A percentile compares a stretch with the other conserved stretches of the same genome.
Conservation (phyloP, 2,797 vertebrate genomes). For the Microhierax caerulescens region DNA sequence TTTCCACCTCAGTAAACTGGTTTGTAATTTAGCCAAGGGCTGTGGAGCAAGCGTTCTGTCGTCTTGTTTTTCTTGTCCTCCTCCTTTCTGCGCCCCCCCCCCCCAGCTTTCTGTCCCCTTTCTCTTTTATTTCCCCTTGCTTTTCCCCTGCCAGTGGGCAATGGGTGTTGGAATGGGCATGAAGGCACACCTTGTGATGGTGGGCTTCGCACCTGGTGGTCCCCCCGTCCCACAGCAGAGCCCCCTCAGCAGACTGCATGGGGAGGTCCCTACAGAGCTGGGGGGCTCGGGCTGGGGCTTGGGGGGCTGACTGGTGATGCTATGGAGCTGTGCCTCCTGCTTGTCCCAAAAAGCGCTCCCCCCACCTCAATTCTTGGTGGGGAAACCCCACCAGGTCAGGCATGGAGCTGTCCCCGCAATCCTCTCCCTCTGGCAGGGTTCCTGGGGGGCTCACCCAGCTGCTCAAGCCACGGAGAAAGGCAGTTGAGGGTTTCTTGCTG, state of each 20-base stretch:
- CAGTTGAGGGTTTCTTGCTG: rapidly evolving
- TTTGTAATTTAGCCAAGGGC: constrained; percentile 59
- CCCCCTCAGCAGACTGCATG: rapidly evolving
- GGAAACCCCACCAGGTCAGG: rapidly evolving
- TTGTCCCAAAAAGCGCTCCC: not conserved
- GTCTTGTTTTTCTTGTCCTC: not conserved
- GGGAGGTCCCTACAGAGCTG: not conserved
- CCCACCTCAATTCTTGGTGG: rapidly evolving
- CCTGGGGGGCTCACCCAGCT: not conserved
- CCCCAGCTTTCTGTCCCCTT: not conserved
- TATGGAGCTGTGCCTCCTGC: rapidly evolving
- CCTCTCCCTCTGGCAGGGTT: not conserved
- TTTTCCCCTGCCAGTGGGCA: not conserved
- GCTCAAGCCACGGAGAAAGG: not conserved
- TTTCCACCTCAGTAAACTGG: constrained; percentile 62
- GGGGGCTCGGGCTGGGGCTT: not conserved
- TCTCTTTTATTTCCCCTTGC: not conserved
- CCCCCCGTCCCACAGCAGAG: rapidly evolving
- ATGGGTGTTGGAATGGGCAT: rapidly evolving
- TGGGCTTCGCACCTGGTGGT: rapidly evolving
- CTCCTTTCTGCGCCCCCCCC: not conserved
- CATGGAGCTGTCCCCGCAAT: not conserved
- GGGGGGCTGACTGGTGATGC: not conserved
- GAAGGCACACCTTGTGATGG: rapidly evolving
- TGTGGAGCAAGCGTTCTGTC: constrained; percentile 56